Evolutionary conservation across 2,888 invertebrate species (phyloP).

Genomic region (Pristionchus mayeri): DNA sequence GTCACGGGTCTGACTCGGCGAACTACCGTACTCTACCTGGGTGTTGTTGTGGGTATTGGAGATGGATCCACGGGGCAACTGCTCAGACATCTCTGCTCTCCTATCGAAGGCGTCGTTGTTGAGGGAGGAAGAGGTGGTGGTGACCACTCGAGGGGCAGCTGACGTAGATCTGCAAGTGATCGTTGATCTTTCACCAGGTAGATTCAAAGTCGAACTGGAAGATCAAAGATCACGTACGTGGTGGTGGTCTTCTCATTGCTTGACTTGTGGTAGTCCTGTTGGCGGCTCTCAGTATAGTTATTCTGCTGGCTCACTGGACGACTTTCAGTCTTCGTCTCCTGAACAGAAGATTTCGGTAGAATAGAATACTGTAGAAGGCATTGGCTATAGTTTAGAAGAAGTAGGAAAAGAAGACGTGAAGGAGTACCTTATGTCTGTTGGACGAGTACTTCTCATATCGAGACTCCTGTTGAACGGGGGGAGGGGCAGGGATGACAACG

Average conservation of each 20-base stretch:
- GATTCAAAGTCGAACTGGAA: not conserved
- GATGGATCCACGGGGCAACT: slow-evolving; percentile 64
- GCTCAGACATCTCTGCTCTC: slow-evolving; percentile 65
- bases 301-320: slow-evolving; percentile 63
- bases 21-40: slow-evolving; percentile 53
- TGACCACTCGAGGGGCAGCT: slow-evolving; percentile 30
- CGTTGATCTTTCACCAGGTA: not conserved
- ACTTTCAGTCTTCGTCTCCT: slow-evolving; percentile 49
- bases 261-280: slow-evolving; percentile 60
- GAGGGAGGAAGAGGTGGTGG: not conserved
- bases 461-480: not conserved
- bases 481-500: not conserved
- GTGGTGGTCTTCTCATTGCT: slow-evolving; percentile 62
- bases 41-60: slow-evolving; percentile 70
- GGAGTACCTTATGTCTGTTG: not conserved
- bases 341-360: not conserved
- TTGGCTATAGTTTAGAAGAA: too few relatives aligned
- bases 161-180: not conserved
- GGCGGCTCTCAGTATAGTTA: slow-evolving; percentile 58
- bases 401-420: too few relatives aligned
- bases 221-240: slow-evolving; percentile 42
- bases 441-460: slow-evolving; percentile 27
- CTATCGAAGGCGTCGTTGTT: slow-evolving; percentile 61
- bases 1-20: not conserved
- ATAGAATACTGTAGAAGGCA: not conserved